Conservation (phyloP, 2,113 vertebrate genomes). For the Onychorhynchus coronatus region DNA sequence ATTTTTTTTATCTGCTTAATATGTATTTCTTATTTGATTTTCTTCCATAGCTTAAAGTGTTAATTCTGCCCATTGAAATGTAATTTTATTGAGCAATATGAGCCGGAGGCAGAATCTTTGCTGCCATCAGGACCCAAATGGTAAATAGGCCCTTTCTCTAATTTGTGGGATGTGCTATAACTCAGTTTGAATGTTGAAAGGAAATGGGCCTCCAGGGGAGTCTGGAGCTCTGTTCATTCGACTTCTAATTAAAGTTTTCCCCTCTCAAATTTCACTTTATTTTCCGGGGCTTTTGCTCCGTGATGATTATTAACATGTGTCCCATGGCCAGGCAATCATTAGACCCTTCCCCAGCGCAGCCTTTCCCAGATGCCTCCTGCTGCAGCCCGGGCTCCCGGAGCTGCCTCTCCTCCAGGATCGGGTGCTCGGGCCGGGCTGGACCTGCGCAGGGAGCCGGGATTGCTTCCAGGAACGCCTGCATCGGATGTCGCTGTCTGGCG, state of each 20-base stretch:
- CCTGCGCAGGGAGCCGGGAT: background rate
- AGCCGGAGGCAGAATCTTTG: conserved; percentile 30
- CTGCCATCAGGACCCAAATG: conserved; percentile 38
- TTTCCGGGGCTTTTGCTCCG: conserved; percentile 62
- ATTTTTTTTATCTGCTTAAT: background rate
- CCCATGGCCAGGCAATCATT: conserved; percentile 36
- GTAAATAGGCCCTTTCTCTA: conserved; percentile 58
- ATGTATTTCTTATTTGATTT: background rate
- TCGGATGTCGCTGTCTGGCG: background rate
- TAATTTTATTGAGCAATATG: conserved; percentile 36
- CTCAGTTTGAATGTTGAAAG: conserved; percentile 67
- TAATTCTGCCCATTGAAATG: conserved; percentile 43
- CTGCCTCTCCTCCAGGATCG: background rate
- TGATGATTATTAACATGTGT: conserved; percentile 65
- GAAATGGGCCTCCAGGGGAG: conserved; percentile 63
- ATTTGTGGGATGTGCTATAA: conserved; percentile 64
- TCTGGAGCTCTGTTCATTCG: conserved; percentile 58
- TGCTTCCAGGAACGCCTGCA: background rate
- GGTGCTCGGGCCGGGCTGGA: background rate
- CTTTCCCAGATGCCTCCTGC: background rate
- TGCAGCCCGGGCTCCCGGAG: background rate
- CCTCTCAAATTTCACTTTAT: conserved; percentile 67
- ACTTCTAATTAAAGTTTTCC: conserved; percentile 71
- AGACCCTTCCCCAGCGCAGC: background rate
- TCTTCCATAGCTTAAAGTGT: background rate